These are phyloP conservation scores for Montipora efflorescens DNA, from an alignment of 64 coral and sea anemone genomes.

Conservation along the genomic window DNA sequence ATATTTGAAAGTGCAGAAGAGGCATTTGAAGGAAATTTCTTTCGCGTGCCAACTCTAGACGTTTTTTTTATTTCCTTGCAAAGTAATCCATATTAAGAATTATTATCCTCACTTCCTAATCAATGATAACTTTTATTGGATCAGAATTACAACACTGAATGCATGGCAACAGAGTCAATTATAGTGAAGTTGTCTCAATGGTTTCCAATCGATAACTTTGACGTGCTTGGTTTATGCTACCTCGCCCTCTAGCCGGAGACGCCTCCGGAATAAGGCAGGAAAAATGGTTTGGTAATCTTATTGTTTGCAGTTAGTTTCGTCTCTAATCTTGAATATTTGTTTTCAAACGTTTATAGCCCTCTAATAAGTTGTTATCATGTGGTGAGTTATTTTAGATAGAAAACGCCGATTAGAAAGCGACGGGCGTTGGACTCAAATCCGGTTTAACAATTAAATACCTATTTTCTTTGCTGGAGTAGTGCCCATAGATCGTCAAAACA, in stretches of 20 bases:
- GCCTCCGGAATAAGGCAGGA: not conserved
- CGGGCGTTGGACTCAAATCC: slow-evolving; percentile 22
- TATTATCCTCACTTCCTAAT: slow-evolving; percentile 45
- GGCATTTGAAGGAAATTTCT: not conserved
- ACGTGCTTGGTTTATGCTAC: not conserved
- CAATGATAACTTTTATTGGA: slow-evolving; percentile 42
- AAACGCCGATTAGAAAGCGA: not conserved
- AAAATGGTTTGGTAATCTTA: slow-evolving; percentile 17
- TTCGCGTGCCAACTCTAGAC: slow-evolving; percentile 15
- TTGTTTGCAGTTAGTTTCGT: slow-evolving; percentile 30
- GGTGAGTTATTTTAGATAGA: not conserved
- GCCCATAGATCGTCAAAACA: not conserved
- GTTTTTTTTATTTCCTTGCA: slow-evolving; percentile 9
- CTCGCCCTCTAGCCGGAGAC: not conserved
- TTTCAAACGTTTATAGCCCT: slow-evolving; percentile 49
- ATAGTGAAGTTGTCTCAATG: not conserved
- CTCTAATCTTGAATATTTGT: slow-evolving; percentile 41
- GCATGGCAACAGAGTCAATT: not conserved
- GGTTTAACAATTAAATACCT: not conserved
- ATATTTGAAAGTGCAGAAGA: not conserved
- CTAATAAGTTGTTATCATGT: slow-evolving; percentile 27
- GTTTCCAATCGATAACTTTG: not conserved
- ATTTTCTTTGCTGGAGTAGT: not conserved
- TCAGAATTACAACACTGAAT: slow-evolving; percentile 8
- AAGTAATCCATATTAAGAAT: slow-evolving; percentile 46